Evolutionary conservation across 2,888 invertebrate genomes (phyloP), one percentile per base, ranked within the genome.

Genomic region (Cantharis rufa): DNA sequence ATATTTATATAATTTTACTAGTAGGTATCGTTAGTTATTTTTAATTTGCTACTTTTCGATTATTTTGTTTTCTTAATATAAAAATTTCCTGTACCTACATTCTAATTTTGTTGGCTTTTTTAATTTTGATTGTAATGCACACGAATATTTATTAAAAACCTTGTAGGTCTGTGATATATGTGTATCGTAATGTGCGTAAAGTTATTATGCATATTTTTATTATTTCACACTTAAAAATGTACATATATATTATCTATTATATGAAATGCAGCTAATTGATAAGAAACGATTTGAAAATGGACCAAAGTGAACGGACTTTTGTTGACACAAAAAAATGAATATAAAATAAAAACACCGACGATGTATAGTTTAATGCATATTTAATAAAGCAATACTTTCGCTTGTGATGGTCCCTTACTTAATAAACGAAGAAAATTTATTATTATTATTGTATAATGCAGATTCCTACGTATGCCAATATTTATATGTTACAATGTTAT

Each of bases 91-190:
- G 75, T 78, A 78, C 78, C 78, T 78, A 78, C 75, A 78, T 75
- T 76, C 64, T 61, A 75, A n/a, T 78, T 77, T 72, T 70, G 75
- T 77, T 77, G 72, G 75, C 75, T 72, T 70, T 66, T 66, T 21
- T 66, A 72, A 72, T 78, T 68, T 75, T 78, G 28, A 27, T 75
- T 77, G 70, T 74, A 69, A 74, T 70, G 70, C 78, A 71, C 72
- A 76, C 72, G 70, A 78, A 69, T 76, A 76, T 78, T 76, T 78
- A 78, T 78, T 78, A 76, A 74, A 77, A 79, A 79, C 79, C 77
- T 87, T 87, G 88, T 88, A 88, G 88, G 86, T 87, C 88, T 88
- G 88, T 88, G 88, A 88, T 88, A 88, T 88, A 87, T 85, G 86
- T 88, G 87, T 88, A 86, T 85, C 85, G 86, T 85, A 85, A 85